Conservation (phyloP, 2,113 vertebrate genomes). For the Sardina pilchardus region DNA sequence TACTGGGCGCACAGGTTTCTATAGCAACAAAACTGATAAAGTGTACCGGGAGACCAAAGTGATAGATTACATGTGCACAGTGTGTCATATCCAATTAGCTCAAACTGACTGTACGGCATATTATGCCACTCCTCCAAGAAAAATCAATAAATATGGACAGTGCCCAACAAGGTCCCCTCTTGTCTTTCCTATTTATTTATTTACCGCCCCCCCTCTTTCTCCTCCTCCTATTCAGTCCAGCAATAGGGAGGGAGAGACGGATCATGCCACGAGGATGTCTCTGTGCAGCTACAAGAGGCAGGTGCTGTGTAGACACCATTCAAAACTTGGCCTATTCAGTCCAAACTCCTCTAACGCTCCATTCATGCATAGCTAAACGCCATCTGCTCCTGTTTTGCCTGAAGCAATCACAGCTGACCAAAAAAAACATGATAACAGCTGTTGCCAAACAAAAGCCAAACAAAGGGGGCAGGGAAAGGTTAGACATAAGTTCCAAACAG, state of each 20-base stretch:
- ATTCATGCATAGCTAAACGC: constrained; percentile 99
- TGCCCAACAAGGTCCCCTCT: constrained; percentile 75
- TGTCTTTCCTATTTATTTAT: constrained; percentile 5
- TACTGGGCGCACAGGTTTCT: constrained; percentile 76
- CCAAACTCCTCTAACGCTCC: constrained; percentile 93
- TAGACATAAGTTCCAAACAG: constrained; percentile 87
- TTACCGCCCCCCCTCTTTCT: neutral
- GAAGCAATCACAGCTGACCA: constrained; percentile 99
- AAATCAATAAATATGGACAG: constrained; percentile 97
- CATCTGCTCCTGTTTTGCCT: constrained; percentile 99
- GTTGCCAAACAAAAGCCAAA: constrained; percentile 99
- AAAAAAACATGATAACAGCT: constrained; percentile 94
- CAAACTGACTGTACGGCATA: constrained; percentile 88
- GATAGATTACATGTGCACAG: constrained; percentile 91
- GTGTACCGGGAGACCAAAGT: constrained; percentile 79
- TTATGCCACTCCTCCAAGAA: constrained; percentile 86
- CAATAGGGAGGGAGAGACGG: constrained; percentile 79
- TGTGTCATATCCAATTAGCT: constrained; percentile 98
- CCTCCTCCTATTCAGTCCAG: constrained; percentile 44
- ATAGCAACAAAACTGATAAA: constrained; percentile 83
- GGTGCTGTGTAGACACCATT: constrained; percentile 99
- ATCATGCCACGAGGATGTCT: constrained; percentile 89
- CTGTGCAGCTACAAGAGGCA: constrained; percentile 87
- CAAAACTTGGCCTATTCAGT: constrained; percentile 98
- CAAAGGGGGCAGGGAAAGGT: constrained; percentile 92